Percentiles rank a stretch among this genome's conserved stretches.
phyloP scores from a whole-genome alignment of 2,113 vertebrate species.

The Brachirus orientalis region DNA sequence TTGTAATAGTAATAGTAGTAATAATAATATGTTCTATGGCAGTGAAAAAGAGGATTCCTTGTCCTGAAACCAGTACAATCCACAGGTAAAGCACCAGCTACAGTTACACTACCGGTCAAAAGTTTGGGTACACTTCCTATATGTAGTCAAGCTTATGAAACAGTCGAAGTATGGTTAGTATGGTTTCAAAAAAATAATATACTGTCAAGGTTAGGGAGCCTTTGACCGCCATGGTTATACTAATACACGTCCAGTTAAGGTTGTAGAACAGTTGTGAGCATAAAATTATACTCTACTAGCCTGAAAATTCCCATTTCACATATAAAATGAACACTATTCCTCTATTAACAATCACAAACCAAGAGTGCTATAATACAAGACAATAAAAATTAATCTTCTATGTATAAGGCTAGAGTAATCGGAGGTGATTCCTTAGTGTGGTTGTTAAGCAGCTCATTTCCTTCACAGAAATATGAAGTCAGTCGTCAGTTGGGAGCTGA shows the following conservation, averaged over 20 bases:
- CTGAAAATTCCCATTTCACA: constrained; percentile 5
- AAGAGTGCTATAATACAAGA: not conserved
- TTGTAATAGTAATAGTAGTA: too few relatives aligned
- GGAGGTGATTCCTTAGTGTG: not conserved
- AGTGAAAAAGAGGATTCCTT: too few relatives aligned
- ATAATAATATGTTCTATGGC: too few relatives aligned
- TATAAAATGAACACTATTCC: not conserved
- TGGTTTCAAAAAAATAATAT: too few relatives aligned
- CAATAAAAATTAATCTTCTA: not conserved
- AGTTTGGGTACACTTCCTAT: too few relatives aligned
- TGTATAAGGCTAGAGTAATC: not conserved
- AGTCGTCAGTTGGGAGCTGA: constrained; percentile 20
- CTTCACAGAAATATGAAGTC: constrained; percentile 10
- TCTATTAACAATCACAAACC: not conserved
- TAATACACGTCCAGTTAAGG: not conserved
- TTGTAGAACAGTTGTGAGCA: too few relatives aligned
- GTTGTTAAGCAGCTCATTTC: constrained; percentile 10
- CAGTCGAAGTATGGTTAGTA: too few relatives aligned
- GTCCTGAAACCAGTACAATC: too few relatives aligned
- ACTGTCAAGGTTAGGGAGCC: not conserved
- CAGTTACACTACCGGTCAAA: too few relatives aligned
- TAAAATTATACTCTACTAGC: constrained; percentile 1
- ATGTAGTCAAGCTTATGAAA: too few relatives aligned
- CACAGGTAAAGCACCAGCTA: too few relatives aligned
- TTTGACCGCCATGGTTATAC: not conserved